Evolutionary conservation across 2,888 invertebrate species (phyloP).

Genomic region (Byasa hedistus): DNA sequence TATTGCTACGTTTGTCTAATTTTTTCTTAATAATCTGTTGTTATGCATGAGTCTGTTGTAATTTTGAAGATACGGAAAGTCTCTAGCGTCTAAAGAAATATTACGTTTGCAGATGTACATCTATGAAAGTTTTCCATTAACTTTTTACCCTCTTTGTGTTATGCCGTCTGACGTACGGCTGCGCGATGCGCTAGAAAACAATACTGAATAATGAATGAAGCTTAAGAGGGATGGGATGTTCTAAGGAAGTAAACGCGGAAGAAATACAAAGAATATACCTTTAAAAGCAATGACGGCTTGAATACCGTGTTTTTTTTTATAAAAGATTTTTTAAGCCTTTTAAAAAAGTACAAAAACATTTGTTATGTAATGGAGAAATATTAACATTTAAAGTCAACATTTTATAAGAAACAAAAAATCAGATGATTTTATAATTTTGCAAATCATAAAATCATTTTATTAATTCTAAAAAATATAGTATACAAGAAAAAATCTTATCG

Average conservation of each 20-base stretch:
- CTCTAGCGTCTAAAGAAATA: neutral
- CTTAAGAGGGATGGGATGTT: conserved; percentile 24
- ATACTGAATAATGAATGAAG: conserved; percentile 30
- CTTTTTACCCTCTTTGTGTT: conserved; percentile 22
- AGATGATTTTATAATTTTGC: too few relatives aligned
- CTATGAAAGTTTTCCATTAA: conserved; percentile 26
- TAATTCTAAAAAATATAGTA: too few relatives aligned
- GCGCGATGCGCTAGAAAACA: conserved; percentile 26
- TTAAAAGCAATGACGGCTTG: conserved; percentile 7
- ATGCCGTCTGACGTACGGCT: conserved; percentile 14
- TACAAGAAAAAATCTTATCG: too few relatives aligned
- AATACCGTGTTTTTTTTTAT: neutral
- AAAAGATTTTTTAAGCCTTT: neutral
- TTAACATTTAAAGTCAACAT: too few relatives aligned
- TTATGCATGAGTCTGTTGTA: neutral
- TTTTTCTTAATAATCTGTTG: too few relatives aligned
- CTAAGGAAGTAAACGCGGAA: conserved; percentile 25
- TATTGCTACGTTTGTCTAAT: too few relatives aligned
- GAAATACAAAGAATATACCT: conserved; percentile 10
- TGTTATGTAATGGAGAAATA: too few relatives aligned
- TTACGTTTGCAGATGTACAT: neutral
- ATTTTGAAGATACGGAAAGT: neutral
- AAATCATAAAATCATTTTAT: too few relatives aligned
- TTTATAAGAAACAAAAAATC: too few relatives aligned
- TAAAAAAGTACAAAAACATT: too few relatives aligned